Conservation (phyloP, 2,888 invertebrate genomes). For the Hydroisotoma schaefferi region DNA sequence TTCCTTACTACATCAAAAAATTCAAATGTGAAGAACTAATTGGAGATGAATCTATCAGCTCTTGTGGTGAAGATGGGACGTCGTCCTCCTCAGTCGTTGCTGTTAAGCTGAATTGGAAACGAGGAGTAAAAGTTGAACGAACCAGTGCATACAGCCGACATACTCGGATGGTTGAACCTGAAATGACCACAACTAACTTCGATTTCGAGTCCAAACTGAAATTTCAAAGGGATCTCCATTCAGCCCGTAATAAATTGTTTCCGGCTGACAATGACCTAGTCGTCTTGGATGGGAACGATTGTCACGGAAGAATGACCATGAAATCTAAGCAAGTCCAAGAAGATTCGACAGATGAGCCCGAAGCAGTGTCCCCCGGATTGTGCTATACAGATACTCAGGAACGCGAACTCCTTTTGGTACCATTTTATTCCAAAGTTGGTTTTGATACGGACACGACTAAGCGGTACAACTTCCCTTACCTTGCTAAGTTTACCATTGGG, state of each 20-base stretch:
- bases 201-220: slow-evolving; percentile 35
- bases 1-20: slow-evolving; percentile 21
- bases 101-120: slow-evolving; percentile 31
- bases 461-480: slow-evolving; percentile 30
- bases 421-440: slow-evolving; percentile 26
- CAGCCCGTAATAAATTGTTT: slow-evolving; percentile 22
- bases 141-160: slow-evolving; percentile 13
- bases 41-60: background rate
- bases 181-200: slow-evolving; percentile 22
- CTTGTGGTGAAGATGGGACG: background rate
- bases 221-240: slow-evolving; percentile 22
- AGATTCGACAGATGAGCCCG: slow-evolving; percentile 2
- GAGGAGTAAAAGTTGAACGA: slow-evolving; percentile 29
- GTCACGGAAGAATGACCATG: slow-evolving; percentile 16
- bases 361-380: background rate
- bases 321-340: slow-evolving; percentile 9
- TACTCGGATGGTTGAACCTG: slow-evolving; percentile 16
- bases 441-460: slow-evolving; percentile 28
- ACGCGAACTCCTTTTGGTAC: slow-evolving; percentile 31
- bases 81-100: slow-evolving; percentile 22
- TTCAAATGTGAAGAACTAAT: slow-evolving; percentile 16
- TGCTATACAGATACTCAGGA: slow-evolving; percentile 28
- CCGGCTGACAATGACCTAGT: slow-evolving; percentile 16
- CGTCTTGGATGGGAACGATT: slow-evolving; percentile 33
- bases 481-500: slow-evolving; percentile 35